Percentiles rank a stretch among this genome's conserved stretches.
Conservation (phyloP, 2,113 vertebrate genomes). For the Cynocephalus volans region DNA sequence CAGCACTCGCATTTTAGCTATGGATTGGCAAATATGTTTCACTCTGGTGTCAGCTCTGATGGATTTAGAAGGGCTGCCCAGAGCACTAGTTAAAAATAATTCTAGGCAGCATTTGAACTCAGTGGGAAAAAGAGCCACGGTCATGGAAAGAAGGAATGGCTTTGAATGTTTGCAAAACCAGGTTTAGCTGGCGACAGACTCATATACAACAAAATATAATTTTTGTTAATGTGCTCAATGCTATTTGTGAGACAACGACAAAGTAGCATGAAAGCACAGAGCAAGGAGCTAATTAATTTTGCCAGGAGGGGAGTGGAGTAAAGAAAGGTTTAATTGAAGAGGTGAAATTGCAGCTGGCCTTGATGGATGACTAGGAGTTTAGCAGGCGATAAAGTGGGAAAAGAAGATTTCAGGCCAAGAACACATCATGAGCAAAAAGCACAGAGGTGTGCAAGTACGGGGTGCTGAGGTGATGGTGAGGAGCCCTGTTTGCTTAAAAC, state of each 20-base stretch:
- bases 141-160: neutral
- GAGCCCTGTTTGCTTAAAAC: neutral
- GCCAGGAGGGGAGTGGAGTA: neutral
- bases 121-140: neutral
- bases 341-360: neutral
- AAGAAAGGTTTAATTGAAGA: neutral
- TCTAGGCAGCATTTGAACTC: neutral
- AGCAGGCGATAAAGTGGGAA: neutral
- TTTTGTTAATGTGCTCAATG: neutral
- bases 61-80: neutral
- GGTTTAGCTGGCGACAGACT: neutral
- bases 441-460: neutral
- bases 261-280: neutral
- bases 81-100: neutral
- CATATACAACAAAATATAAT: constrained; percentile 14
- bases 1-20: neutral
- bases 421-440: neutral
- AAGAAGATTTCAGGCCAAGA: constrained; percentile 15
- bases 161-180: constrained; percentile 24
- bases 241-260: constrained; percentile 2
- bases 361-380: neutral
- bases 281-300: constrained; percentile 21
- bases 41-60: neutral
- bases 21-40: neutral
- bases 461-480: neutral